Conservation (phyloP, 2,888 invertebrate genomes). For the Candidula unifasciata region DNA sequence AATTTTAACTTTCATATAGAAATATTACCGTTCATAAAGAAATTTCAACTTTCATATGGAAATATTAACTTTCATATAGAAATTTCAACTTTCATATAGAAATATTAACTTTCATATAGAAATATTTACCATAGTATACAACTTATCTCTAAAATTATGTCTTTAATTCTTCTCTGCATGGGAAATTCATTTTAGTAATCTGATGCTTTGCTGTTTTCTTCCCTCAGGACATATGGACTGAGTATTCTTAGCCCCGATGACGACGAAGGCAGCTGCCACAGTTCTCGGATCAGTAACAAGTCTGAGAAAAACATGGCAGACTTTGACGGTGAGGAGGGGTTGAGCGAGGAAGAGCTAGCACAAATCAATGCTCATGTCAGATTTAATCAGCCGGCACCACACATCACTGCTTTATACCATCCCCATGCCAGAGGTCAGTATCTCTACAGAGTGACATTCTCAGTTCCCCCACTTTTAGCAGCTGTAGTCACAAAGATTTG, state of each 20-base stretch:
- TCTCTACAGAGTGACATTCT: not conserved
- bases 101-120: too few relatives aligned
- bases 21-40: too few relatives aligned
- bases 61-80: too few relatives aligned
- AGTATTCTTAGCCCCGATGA: conserved; percentile 79
- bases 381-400: conserved; percentile 74
- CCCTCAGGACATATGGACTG: conserved; percentile 69
- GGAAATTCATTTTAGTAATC: not conserved
- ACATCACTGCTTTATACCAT: conserved; percentile 77
- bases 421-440: conserved; percentile 62
- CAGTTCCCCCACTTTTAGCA: not conserved
- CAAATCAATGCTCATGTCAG: conserved; percentile 72
- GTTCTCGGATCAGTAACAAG: conserved; percentile 94
- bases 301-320: conserved; percentile 96
- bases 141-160: not conserved
- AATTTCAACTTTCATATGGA: too few relatives aligned
- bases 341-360: conserved; percentile 75
- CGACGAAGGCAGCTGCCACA: conserved; percentile 85
- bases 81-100: too few relatives aligned
- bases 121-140: too few relatives aligned
- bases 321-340: conserved; percentile 86
- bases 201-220: conserved; percentile 61
- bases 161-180: not conserved
- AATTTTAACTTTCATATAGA: too few relatives aligned
- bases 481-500: not conserved